Evolutionary conservation across 2,797 vertebrate species (phyloP).

Genomic region (Pangasius sanitwongsei): DNA sequence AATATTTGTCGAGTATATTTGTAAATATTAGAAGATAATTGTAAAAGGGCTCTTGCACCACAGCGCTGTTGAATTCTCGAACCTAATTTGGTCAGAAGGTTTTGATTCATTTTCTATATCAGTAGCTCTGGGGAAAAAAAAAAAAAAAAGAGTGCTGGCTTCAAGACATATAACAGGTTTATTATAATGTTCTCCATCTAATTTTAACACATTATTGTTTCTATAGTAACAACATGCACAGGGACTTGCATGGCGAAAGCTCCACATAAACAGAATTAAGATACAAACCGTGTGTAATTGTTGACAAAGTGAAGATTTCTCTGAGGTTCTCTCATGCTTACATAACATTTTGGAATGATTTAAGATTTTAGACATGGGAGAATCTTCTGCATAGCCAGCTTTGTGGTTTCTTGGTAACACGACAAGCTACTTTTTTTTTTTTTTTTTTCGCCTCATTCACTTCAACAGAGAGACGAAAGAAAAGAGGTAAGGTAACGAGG

Average conservation of each 20-base stretch:
- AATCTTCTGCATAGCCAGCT: background rate
- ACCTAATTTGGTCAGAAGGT: background rate
- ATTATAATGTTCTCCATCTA: background rate
- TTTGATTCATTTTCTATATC: background rate
- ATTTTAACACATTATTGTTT: background rate
- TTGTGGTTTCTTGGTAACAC: background rate
- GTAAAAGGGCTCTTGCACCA: no score
- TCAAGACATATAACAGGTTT: background rate
- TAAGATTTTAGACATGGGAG: no score
- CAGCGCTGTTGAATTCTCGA: background rate
- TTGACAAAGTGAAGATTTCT: background rate
- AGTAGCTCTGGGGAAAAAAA: background rate
- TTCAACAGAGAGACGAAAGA: background rate
- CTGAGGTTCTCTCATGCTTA: no score
- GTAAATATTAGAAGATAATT: no score
- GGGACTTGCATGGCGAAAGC: background rate
- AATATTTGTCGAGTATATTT: no score
- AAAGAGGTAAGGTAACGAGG: background rate
- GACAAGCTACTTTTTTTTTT: background rate
- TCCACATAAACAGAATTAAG: background rate
- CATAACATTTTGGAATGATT: no score
- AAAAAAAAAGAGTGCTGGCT: no score
- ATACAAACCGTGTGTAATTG: background rate
- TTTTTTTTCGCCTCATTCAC: background rate
- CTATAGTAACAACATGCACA: background rate